phyloP scores from a whole-genome alignment of 2,888 invertebrate genomes.

The Meta bourneti region DNA sequence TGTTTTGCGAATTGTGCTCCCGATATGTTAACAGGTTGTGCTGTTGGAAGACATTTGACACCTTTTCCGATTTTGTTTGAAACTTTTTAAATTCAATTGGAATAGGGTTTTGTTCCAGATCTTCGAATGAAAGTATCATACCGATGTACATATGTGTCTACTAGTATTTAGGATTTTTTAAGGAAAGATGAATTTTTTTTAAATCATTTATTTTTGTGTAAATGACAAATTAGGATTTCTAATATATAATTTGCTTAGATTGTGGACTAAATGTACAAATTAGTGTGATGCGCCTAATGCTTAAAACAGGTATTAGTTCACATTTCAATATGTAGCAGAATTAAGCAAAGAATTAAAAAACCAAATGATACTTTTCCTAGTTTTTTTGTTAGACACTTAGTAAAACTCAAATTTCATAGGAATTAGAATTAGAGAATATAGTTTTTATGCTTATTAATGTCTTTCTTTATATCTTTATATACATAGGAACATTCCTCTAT shows the following conservation, averaged over 20 bases:
- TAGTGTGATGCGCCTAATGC: background rate
- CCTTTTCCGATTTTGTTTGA: constrained; percentile 68
- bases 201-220: constrained; percentile 41
- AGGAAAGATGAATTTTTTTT: constrained; percentile 29
- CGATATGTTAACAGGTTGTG: background rate
- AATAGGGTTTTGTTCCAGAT: constrained; percentile 36
- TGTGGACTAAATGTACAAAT: constrained; percentile 13
- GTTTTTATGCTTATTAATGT: no score
- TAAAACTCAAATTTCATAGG: no score
- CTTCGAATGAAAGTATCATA: constrained; percentile 26
- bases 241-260: constrained; percentile 60
- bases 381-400: background rate
- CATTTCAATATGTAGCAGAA: background rate
- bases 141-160: constrained; percentile 66
- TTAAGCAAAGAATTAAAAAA: background rate
- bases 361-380: background rate
- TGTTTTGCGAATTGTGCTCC: background rate
- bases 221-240: constrained; percentile 62
- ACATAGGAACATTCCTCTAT: background rate
- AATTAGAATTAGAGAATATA: no score
- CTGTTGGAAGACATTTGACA: constrained; percentile 5
- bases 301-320: background rate
- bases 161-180: constrained; percentile 64
- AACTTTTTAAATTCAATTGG: constrained; percentile 31
- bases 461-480: no score